These are phyloP conservation scores for Seladonia tumulorum DNA, from an alignment of 2,888 invertebrate genomes.

Conservation along the genomic window DNA sequence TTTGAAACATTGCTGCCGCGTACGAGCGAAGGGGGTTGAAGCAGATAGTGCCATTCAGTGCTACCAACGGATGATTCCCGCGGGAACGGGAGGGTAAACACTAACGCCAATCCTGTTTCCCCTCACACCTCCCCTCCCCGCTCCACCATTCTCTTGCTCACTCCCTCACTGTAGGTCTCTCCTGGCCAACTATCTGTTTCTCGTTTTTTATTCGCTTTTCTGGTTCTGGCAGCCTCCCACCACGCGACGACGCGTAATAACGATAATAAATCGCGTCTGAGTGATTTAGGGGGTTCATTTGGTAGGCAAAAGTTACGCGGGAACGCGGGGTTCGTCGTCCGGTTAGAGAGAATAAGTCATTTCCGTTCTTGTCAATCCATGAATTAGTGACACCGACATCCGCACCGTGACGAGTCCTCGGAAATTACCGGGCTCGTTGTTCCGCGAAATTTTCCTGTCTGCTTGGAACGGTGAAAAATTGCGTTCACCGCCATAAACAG, in stretches of 20 bases:
- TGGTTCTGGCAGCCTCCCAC: slow-evolving; percentile 46
- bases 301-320: slow-evolving; percentile 50
- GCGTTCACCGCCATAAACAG: not conserved
- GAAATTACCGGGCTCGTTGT: slow-evolving; percentile 8
- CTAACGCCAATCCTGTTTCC: slow-evolving; percentile 55
- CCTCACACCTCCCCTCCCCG: not conserved
- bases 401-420: slow-evolving; percentile 26
- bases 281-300: slow-evolving; percentile 71
- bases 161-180: slow-evolving; percentile 1
- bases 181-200: slow-evolving; percentile 36
- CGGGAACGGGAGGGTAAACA: slow-evolving; percentile 62
- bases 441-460: slow-evolving; percentile 11
- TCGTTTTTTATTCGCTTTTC: slow-evolving; percentile 56
- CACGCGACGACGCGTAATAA: slow-evolving; percentile 70
- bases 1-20: slow-evolving; percentile 59
- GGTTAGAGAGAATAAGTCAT: slow-evolving; percentile 59
- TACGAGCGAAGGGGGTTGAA: slow-evolving; percentile 46
- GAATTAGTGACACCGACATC: slow-evolving; percentile 46
- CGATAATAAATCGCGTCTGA: slow-evolving; percentile 71
- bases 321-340: slow-evolving; percentile 24
- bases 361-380: slow-evolving; percentile 47
- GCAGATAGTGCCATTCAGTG: slow-evolving; percentile 70
- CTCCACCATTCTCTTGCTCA: slow-evolving; percentile 9
- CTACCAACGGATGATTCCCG: slow-evolving; percentile 65
- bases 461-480: slow-evolving; percentile 28